phyloP scores from a whole-genome alignment of 2,113 vertebrate species.

The Saccopteryx bilineata region DNA sequence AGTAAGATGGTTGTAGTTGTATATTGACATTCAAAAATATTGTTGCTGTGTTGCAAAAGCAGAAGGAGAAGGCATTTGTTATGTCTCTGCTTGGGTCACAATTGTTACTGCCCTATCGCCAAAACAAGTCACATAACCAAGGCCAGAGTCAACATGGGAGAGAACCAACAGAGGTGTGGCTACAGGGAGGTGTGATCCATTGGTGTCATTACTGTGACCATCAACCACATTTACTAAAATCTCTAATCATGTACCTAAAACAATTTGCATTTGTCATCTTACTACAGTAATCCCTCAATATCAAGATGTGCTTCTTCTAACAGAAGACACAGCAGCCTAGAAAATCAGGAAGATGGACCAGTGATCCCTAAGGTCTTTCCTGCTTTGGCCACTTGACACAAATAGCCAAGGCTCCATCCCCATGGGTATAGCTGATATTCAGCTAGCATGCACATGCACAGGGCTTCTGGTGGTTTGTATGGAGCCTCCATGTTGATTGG shows the following conservation, averaged over 20 bases:
- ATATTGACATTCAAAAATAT: not conserved
- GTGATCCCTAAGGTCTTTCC: not conserved
- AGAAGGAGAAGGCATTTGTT: constrained; percentile 37
- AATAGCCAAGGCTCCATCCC: not conserved
- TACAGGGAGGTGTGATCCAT: not conserved
- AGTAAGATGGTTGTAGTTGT: not conserved
- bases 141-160: not conserved
- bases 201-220: not conserved
- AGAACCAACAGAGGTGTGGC: not conserved
- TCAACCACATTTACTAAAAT: not conserved
- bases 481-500: not conserved
- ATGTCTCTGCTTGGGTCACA: constrained; percentile 2
- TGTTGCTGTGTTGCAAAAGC: not conserved
- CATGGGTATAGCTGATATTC: not conserved
- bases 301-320: not conserved
- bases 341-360: not conserved
- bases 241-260: not conserved
- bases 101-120: not conserved
- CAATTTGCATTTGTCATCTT: not conserved
- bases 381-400: not conserved
- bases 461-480: not conserved
- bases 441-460: not conserved
- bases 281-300: not conserved
- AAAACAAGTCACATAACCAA: constrained; percentile 32
- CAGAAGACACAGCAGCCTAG: not conserved